These are phyloP conservation scores for Xylophagus ater DNA, from an alignment of 2,888 invertebrate species.

Conservation along the genomic window DNA sequence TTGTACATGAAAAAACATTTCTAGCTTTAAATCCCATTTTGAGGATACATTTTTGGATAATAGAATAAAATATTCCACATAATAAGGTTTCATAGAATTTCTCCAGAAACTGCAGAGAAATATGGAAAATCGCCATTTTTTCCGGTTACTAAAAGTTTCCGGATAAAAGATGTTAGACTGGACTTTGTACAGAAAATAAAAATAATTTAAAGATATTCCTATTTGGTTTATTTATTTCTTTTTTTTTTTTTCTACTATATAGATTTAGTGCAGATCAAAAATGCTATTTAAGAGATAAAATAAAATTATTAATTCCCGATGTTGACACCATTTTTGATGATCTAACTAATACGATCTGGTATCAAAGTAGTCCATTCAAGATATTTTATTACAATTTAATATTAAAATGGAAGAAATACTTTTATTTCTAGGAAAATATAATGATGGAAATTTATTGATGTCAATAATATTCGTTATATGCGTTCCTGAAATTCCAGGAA, in stretches of 20 bases:
- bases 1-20: not conserved
- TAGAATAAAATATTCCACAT: too few relatives aligned
- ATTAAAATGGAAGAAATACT: not conserved
- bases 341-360: slow-evolving; percentile 28
- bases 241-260: not conserved
- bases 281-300: not conserved
- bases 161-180: too few relatives aligned
- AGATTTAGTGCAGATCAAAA: slow-evolving; percentile 2
- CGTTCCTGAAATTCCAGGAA: not conserved
- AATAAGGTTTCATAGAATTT: too few relatives aligned
- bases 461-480: slow-evolving; percentile 29
- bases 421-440: slow-evolving; percentile 28
- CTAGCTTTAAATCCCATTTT: too few relatives aligned
- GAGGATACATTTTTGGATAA: too few relatives aligned
- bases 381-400: not conserved
- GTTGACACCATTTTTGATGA: not conserved
- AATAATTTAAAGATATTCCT: too few relatives aligned
- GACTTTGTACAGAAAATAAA: too few relatives aligned
- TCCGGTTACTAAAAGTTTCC: too few relatives aligned
- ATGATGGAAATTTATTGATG: slow-evolving; percentile 27
- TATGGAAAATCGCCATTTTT: too few relatives aligned
- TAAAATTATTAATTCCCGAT: slow-evolving; percentile 1
- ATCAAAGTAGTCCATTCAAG: slow-evolving; percentile 24
- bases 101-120: too few relatives aligned
- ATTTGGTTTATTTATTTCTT: too few relatives aligned